Percentiles rank a stretch among this genome's conserved stretches.
Evolutionary conservation across 2,888 invertebrate genomes (phyloP).

Genomic region (Zaprionus bogoriensis): DNA sequence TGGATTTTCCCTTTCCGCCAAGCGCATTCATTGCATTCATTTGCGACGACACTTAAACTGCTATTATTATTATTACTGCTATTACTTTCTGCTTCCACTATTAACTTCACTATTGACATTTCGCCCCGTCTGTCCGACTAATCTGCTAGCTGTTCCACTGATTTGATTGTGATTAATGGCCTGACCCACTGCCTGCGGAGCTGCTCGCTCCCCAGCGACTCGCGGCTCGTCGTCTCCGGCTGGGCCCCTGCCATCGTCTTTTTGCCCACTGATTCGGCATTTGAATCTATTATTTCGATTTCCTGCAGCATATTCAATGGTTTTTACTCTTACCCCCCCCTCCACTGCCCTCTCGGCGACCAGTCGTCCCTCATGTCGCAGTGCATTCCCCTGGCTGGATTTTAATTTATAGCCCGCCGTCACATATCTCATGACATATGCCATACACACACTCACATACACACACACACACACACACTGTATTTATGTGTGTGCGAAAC

Average conservation of each 20-base stretch:
- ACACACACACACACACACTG: too few species aligned
- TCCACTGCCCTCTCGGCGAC: background rate
- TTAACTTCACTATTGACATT: slow-evolving; percentile 41
- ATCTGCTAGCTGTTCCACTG: slow-evolving; percentile 58
- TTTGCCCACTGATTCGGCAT: slow-evolving; percentile 19
- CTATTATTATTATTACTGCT: slow-evolving; percentile 27
- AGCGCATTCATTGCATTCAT: too few species aligned
- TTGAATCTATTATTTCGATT: slow-evolving; percentile 62
- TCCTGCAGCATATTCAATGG: slow-evolving; percentile 46
- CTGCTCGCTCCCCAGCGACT: slow-evolving; percentile 3
- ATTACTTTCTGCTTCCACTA: slow-evolving; percentile 32
- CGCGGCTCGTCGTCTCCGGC: background rate
- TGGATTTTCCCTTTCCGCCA: slow-evolving; percentile 33
- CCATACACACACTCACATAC: too few species aligned
- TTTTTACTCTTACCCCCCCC: slow-evolving; percentile 12
- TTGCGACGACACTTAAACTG: slow-evolving; percentile 49
- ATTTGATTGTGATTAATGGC: slow-evolving; percentile 73
- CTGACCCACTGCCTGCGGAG: slow-evolving; percentile 34
- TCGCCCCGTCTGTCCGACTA: slow-evolving; percentile 23
- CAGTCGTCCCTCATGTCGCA: background rate
- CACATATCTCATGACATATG: slow-evolving; percentile 48
- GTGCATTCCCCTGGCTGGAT: slow-evolving; percentile 39
- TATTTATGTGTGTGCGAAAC: background rate
- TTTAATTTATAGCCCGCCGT: slow-evolving; percentile 63
- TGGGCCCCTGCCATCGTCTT: too few species aligned